Base-by-base conservation (phyloP, 2,797 vertebrate species). In the Melanotaenia boesemani region DNA sequence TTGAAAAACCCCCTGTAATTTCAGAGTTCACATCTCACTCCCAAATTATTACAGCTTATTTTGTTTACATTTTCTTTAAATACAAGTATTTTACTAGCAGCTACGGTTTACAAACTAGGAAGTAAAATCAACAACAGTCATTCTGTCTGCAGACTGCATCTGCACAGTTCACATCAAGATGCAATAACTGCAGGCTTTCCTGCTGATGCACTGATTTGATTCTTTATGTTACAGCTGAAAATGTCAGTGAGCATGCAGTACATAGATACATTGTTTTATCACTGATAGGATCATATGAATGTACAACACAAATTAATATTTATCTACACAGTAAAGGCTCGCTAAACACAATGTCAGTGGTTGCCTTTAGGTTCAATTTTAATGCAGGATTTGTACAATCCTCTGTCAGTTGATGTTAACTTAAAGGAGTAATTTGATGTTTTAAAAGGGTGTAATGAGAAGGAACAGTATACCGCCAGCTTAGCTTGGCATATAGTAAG, bases 191-290 rank as follows among this genome's bases (percentile, higher is more conserved):
- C 54, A 56, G n/a, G 18, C 20, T 24, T 46, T 63, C 62, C 60
- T 26, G 11, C 36, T 62, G 66, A 28, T 48, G 28, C 30, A 61
- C 39, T 74, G 24, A 11, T 57, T 55, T n/a, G 0, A 24, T 55
- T 54, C 24, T 11, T 24, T 24, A 3, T 22, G 6, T 52, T 52
- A 52, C 10, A 3, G 50, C 37, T 13, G 39, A 36, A 65, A 87
- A 90, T 71, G 84, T 89, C 81, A 87, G 55, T n/a, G 70, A 81
- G 56, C 74, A 63, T 67, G 39, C 41, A 39, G 46, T 18, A 24
- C 16, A 57, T 63, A 20, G 48, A 52, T 9, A 24, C 22, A 54
- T 54, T 24, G 50, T 36, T 34, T 22, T 54, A 24, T 54, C 24
- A 52, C 61, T 6, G 16, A 48, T 11, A 34, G 11, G 11, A 18